phyloP scores from a whole-genome alignment of 2,888 invertebrate genomes.

The Phasia obesa region DNA sequence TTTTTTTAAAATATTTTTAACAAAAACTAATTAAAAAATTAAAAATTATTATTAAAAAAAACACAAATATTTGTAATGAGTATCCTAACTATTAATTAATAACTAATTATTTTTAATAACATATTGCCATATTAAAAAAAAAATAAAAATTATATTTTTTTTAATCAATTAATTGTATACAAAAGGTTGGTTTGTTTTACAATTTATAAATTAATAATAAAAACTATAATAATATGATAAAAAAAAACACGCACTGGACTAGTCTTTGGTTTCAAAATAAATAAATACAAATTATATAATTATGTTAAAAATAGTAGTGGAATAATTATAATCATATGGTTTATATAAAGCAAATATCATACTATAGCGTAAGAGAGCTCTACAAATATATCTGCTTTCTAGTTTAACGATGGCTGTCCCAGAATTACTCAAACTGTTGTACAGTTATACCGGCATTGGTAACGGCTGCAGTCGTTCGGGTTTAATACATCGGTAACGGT shows the following conservation, averaged over 20 bases:
- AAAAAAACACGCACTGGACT: slow-evolving; percentile 71
- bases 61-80: slow-evolving; percentile 12
- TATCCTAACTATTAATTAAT: slow-evolving; percentile 21
- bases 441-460: too few species aligned
- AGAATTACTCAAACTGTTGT: too few species aligned
- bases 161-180: slow-evolving; percentile 16
- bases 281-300: slow-evolving; percentile 51
- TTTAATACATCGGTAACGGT: too few species aligned
- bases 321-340: not conserved
- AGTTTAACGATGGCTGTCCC: too few species aligned
- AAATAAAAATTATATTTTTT: slow-evolving; percentile 8
- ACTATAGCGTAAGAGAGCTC: not conserved
- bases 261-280: slow-evolving; percentile 79
- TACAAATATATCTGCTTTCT: too few species aligned
- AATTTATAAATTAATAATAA: slow-evolving; percentile 1
- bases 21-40: slow-evolving; percentile 9
- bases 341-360: slow-evolving; percentile 14
- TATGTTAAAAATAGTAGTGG: slow-evolving; percentile 7
- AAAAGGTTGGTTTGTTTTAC: slow-evolving; percentile 4
- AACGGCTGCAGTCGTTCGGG: too few species aligned
- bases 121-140: slow-evolving; percentile 51
- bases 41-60: slow-evolving; percentile 11
- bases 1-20: slow-evolving; percentile 42
- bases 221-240: slow-evolving; percentile 31
- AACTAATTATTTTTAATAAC: slow-evolving; percentile 55